phyloP scores from a whole-genome alignment of 2,797 vertebrate genomes.

The Pachyuromys duprasi region DNA sequence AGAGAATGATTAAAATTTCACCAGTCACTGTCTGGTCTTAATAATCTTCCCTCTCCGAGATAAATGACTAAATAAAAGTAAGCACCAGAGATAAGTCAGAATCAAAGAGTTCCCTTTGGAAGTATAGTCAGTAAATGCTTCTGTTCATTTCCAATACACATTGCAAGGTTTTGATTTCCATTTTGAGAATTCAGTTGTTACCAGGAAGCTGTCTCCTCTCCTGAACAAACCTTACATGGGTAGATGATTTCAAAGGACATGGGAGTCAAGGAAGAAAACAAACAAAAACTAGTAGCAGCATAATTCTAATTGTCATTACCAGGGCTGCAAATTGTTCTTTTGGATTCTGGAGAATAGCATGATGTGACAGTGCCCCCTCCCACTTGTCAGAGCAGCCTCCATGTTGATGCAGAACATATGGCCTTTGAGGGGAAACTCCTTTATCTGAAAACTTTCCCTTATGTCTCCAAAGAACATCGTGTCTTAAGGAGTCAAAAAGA shows the following conservation, averaged over 20 bases:
- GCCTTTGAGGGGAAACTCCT: conserved; percentile 63
- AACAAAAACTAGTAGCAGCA: background rate
- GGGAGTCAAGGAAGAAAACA: background rate
- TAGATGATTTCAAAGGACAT: background rate
- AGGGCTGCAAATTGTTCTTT: conserved; percentile 31
- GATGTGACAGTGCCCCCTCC: conserved; percentile 62
- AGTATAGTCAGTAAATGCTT: background rate
- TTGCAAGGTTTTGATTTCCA: background rate
- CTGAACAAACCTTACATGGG: background rate
- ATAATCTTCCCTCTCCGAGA: background rate
- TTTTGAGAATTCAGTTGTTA: background rate
- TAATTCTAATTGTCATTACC: background rate
- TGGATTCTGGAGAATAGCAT: conserved; percentile 52
- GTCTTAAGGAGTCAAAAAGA: conserved; percentile 44
- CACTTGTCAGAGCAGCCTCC: conserved; percentile 53
- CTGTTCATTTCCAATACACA: background rate
- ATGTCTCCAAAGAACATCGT: conserved; percentile 56
- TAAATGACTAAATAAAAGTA: conserved; percentile 20
- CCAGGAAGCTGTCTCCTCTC: conserved; percentile 10
- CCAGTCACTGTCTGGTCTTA: conserved; percentile 35
- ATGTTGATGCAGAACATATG: conserved; percentile 72
- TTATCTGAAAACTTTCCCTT: conserved; percentile 65
- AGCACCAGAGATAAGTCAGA: conserved; percentile 50
- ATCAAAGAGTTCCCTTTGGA: conserved; percentile 18
- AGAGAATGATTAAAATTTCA: conserved; percentile 29